These are phyloP conservation scores for Pantelozetes paolii DNA, from an alignment of 2,888 invertebrate species.

Conservation along the genomic window DNA sequence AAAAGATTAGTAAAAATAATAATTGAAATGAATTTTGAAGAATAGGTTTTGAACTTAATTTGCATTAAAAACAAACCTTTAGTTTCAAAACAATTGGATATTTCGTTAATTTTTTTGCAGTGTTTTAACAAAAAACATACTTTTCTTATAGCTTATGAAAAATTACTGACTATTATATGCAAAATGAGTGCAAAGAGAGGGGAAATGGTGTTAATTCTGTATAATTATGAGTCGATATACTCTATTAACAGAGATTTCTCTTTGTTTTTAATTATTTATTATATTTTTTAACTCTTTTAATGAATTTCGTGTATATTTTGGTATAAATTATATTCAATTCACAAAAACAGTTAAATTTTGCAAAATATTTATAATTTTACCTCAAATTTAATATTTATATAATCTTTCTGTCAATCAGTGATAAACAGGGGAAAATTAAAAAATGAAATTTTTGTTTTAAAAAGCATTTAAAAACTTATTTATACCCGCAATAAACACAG, in stretches of 20 bases:
- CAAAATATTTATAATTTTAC: not conserved
- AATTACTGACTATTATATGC: slow-evolving; percentile 2
- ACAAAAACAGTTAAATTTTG: not conserved
- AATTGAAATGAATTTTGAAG: not conserved
- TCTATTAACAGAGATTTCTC: slow-evolving; percentile 2
- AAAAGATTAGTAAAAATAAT: not conserved
- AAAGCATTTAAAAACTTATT: no score
- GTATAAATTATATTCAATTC: not conserved
- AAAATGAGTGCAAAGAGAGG: not conserved
- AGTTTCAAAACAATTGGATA: not conserved
- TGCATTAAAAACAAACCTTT: not conserved
- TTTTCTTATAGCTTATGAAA: not conserved
- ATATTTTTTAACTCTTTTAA: not conserved
- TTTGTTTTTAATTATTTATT: not conserved
- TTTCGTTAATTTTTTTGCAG: not conserved
- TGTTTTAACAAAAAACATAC: not conserved
- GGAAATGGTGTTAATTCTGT: slow-evolving; percentile 10
- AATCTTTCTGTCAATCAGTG: not conserved
- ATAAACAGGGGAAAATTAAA: not conserved
- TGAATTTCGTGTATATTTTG: not conserved
- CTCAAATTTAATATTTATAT: not conserved
- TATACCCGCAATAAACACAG: not conserved
- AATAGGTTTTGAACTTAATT: slow-evolving; percentile 6
- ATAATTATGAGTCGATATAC: slow-evolving; percentile 12
- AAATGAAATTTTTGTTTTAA: not conserved